phyloP scores from a whole-genome alignment of 2,113 vertebrate species.

The Orycteropus afer region DNA sequence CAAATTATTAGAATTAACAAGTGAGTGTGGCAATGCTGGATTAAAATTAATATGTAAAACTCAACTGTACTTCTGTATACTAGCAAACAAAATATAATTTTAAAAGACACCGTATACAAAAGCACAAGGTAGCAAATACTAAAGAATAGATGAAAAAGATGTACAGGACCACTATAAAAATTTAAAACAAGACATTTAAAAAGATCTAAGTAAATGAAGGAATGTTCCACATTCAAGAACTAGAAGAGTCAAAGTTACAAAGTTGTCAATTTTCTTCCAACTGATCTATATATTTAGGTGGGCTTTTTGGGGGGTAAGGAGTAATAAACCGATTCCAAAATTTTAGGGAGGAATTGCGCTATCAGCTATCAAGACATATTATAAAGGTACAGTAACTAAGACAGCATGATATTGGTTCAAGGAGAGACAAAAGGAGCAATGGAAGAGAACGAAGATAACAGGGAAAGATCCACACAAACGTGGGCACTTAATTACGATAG shows the following conservation, averaged over 20 bases:
- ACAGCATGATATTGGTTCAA: too few relatives aligned
- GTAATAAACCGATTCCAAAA: neutral
- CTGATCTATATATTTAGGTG: neutral
- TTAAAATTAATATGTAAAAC: too few relatives aligned
- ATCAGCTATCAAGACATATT: neutral
- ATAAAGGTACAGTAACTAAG: neutral
- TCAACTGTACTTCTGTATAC: too few relatives aligned
- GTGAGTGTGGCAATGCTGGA: too few relatives aligned
- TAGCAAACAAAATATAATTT: constrained; percentile 37
- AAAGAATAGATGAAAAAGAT: neutral
- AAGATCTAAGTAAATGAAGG: constrained; percentile 14
- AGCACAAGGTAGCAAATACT: neutral
- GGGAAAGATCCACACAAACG: neutral
- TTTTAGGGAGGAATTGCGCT: neutral
- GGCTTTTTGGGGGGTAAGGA: neutral
- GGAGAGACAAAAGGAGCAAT: neutral
- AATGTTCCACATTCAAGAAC: neutral
- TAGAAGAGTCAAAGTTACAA: neutral
- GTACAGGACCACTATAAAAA: neutral
- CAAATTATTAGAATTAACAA: too few relatives aligned
- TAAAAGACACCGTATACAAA: constrained; percentile 1
- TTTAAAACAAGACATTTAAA: constrained; percentile 17
- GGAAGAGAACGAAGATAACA: neutral
- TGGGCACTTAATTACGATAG: neutral
- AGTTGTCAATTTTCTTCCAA: neutral